phyloP scores from a whole-genome alignment of 2,797 vertebrate genomes.

The Mormyrops attenuatus region DNA sequence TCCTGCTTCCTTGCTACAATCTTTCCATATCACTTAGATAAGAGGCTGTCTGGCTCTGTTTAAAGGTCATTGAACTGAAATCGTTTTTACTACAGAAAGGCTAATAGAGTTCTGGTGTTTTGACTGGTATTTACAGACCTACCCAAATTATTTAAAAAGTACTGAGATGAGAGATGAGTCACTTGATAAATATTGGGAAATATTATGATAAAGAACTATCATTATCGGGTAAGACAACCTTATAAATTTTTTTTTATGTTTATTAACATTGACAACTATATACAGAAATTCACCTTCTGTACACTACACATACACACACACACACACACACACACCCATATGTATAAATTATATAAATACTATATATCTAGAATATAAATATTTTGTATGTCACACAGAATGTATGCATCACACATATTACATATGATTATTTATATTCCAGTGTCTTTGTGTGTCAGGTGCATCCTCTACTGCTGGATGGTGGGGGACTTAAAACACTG shows the following conservation, averaged over 20 bases:
- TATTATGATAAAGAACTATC: background rate
- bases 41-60: background rate
- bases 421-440: background rate
- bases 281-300: background rate
- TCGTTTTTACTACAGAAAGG: background rate
- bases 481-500: background rate
- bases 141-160: background rate
- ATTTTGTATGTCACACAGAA: background rate
- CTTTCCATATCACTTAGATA: background rate
- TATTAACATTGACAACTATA: background rate
- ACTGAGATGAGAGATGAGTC: no score
- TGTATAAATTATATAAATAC: background rate
- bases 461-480: background rate
- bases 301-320: background rate
- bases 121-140: background rate
- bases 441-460: background rate
- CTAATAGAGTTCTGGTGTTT: background rate
- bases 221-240: background rate
- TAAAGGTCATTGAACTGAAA: slow-evolving; percentile 4
- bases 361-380: background rate
- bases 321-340: background rate
- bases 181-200: background rate
- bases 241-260: background rate
- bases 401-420: background rate
- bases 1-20: background rate